Conservation (phyloP, 2,888 invertebrate species). For the Gymnoscelis rufifasciata region DNA sequence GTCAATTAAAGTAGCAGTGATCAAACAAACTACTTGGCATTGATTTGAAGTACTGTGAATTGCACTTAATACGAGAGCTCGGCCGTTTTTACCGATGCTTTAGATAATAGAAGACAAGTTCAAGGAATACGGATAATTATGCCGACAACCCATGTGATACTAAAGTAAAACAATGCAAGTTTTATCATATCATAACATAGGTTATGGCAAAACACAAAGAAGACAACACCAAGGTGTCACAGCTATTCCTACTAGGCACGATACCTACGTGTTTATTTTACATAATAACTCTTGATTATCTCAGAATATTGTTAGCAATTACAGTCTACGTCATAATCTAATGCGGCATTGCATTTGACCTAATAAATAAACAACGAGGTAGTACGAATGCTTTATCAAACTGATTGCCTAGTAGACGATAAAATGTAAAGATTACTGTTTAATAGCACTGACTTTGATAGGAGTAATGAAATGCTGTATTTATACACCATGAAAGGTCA, state of each 20-base stretch:
- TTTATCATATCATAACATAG: background rate
- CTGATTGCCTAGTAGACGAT: background rate
- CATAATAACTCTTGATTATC: background rate
- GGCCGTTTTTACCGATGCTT: too few species aligned
- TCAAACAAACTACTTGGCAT: too few species aligned
- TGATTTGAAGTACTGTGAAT: too few species aligned
- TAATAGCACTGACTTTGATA: background rate
- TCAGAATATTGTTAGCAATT: background rate
- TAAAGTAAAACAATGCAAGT: background rate
- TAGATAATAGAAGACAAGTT: too few species aligned
- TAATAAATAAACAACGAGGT: background rate
- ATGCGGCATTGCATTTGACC: background rate
- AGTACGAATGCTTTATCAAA: background rate
- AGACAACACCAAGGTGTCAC: background rate
- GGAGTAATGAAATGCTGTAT: background rate
- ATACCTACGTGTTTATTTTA: background rate
- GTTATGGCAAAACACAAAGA: background rate
- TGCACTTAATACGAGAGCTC: too few species aligned
- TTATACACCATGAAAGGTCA: slow-evolving; percentile 7
- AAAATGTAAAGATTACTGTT: background rate
- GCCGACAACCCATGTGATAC: background rate
- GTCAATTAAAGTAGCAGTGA: too few species aligned
- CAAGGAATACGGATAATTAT: background rate
- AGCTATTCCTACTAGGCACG: background rate
- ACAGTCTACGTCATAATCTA: background rate